phyloP scores from a whole-genome alignment of 2,797 vertebrate species.

The Spatula clypeata region DNA sequence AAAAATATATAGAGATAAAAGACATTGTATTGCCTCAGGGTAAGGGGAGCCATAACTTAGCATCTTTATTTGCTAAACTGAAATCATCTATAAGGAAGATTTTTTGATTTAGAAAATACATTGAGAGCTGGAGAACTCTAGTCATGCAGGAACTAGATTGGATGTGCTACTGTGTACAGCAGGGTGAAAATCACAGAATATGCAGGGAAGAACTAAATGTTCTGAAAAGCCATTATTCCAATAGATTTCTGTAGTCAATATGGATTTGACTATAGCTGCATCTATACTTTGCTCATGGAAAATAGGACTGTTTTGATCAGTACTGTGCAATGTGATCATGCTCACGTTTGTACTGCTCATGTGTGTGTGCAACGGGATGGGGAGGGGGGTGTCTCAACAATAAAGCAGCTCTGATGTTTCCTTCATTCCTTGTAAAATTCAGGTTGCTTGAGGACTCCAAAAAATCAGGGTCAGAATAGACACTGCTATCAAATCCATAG shows the following conservation, averaged over 20 bases:
- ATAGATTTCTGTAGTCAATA: neutral
- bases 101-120: constrained; percentile 6
- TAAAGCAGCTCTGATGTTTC: neutral
- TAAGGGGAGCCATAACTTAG: neutral
- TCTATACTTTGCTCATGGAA: neutral
- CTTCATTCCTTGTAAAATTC: neutral
- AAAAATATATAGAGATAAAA: constrained; percentile 6
- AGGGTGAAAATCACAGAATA: neutral
- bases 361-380: neutral
- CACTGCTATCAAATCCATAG: neutral
- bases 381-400: neutral
- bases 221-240: neutral
- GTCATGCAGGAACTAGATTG: neutral
- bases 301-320: neutral
- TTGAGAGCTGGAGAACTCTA: neutral
- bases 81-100: neutral
- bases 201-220: neutral
- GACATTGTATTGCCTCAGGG: neutral
- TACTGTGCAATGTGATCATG: neutral
- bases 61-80: constrained; percentile 23
- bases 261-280: neutral
- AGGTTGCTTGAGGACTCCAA: neutral
- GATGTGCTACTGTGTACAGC: neutral
- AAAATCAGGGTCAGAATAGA: constrained; percentile 46
- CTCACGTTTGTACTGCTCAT: neutral